Evolutionary conservation across 2,888 invertebrate species (phyloP), one percentile per base, ranked within the genome.

Genomic region (Diadegma fenestrale): DNA sequence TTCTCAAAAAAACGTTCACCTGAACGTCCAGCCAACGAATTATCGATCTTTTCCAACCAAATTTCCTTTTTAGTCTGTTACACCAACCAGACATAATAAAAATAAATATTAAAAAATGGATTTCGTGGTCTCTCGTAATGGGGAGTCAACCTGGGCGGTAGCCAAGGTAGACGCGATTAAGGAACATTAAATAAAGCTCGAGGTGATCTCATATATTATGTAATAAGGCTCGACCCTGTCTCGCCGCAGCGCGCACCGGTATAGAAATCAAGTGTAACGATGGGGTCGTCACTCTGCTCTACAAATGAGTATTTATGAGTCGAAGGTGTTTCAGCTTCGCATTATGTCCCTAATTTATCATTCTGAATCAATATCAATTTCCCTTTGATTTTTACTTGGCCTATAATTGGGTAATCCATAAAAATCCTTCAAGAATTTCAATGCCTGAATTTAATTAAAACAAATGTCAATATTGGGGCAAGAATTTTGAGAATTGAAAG

Each of bases 271-370:
- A 66, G 82, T 89, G 89, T 86, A 89, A 89, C 88, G 79, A 84
- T 82, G 84, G 84, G 83, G 77, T 81, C 82, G 81, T 75, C 64
- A 79, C 77, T 78, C 82, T 75, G 75, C 69, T 82, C 88, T 90
- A 90, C 91, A 92, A 93, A 92, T 91, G 92, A 93, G 91, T 92
- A 92, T 93, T 93, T 92, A 93, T 90, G 91, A 91, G 89, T 86
- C 7, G 45, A n/a, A 17, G n/a, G 69, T 78, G 86, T 82, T 89
- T 76, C 80, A 90, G 88, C 89, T 91, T 88, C 91, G 91, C 90
- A 91, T 92, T 90, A 91, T n/a, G n/a, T 88, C 86, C 85, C 90
- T 90, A 89, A 89, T 90, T 91, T 92, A 72, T 87, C 37, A 88
- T 81, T 37, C 19, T 51, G 37, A 14, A 71, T 54, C 51, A 30